Evolutionary conservation across 2,888 invertebrate species (phyloP), one percentile per base, ranked within the genome.

Genomic region (Pristionchus arcanus): DNA sequence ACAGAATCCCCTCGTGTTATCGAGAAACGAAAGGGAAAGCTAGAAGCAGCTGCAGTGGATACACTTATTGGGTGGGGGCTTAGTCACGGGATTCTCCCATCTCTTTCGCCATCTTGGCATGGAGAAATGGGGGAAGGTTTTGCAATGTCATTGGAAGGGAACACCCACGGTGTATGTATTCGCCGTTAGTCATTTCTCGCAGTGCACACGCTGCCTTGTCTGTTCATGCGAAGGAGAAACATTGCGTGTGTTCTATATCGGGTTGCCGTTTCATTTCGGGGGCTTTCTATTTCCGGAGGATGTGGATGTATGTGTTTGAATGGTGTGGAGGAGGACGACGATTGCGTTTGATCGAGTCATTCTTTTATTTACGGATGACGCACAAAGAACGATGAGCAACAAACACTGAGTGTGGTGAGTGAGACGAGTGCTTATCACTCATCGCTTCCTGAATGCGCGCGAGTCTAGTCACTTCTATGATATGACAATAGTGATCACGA

Each of bases 331-430:
- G 74, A 19, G 66, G 59, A 59, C 2, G 74, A 19, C 4, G 74
- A 74, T 31, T 74, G 31, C 31, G 34, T 34, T 74, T 74, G 74
- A 74, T 15, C 37, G 74, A 74, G 37, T 74, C 74, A 74, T 74
- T 74, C 28, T 74, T 34, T 74, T 74, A 37, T 74, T 74, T 37
- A 31, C 37, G 74, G 37, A 74, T 74, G 74, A 74, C 74, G 74
- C 74, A 74, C 74, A 74, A 74, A 74, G 74, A 74, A 74, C 59
- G 59, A 59, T 74, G 74, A 74, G 74, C 21, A 74, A 74, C n/a
- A 19, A 59, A 59, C n/a, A 28, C 19, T 74, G 74, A 74, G 74
- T 34, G 37, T 31, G 21, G 74, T 28, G 49, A 34, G n/a, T n/a
- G 83, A 16, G 83, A n/a, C n/a, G n/a, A 34, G n/a, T 83, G 83